Evolutionary conservation across 2,113 vertebrate genomes (phyloP).

Genomic region (Sinocyclocheilus maitianheensis): DNA sequence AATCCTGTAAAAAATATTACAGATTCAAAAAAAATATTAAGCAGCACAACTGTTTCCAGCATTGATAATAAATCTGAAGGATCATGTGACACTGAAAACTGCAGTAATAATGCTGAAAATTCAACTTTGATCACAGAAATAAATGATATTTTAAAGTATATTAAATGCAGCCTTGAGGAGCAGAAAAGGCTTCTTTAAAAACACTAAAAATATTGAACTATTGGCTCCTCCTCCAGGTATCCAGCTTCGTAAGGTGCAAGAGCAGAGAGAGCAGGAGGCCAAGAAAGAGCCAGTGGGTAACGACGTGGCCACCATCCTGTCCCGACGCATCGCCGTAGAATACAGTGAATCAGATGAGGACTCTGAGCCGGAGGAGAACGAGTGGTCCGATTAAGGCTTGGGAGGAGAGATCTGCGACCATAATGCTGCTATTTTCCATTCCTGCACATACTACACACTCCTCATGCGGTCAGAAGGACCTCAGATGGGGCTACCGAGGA

Average conservation of each 20-base stretch:
- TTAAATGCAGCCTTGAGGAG: too few species aligned
- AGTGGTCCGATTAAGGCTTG: constrained; percentile 86
- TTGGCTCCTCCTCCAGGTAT: constrained; percentile 77
- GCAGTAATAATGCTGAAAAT: too few species aligned
- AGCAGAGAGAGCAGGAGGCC: constrained; percentile 91
- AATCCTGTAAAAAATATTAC: too few species aligned
- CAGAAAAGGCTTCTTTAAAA: too few species aligned
- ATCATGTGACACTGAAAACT: too few species aligned
- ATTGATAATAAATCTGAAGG: too few species aligned
- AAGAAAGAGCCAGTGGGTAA: constrained; percentile 88
- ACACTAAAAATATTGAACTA: background rate
- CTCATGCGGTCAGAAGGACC: constrained; percentile 16
- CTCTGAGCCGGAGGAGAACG: constrained; percentile 91
- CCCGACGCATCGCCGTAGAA: constrained; percentile 90
- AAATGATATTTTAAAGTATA: too few species aligned
- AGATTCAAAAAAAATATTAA: too few species aligned
- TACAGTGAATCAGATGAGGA: constrained; percentile 95
- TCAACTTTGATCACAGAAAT: too few species aligned
- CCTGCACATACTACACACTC: constrained; percentile 26
- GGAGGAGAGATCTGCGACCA: background rate
- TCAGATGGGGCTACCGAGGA: background rate
- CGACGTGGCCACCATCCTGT: constrained; percentile 94
- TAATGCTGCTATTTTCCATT: constrained; percentile 48
- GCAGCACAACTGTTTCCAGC: too few species aligned
- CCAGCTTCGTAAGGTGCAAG: constrained; percentile 94